phyloP scores from a whole-genome alignment of 2,797 vertebrate genomes.

The Menidia menidia region DNA sequence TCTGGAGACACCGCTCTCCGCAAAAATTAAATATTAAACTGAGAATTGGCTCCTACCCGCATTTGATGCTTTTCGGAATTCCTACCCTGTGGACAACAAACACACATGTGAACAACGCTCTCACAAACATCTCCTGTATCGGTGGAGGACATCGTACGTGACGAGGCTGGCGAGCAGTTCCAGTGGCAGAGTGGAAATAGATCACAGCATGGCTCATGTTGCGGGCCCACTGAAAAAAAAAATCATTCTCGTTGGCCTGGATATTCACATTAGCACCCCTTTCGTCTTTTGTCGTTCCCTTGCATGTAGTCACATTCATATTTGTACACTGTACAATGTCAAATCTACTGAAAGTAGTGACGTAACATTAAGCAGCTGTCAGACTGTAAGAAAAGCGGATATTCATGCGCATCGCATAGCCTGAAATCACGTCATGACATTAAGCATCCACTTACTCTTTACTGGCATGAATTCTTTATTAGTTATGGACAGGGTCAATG shows the following conservation, averaged over 20 bases:
- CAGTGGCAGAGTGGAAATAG: conserved; percentile 47
- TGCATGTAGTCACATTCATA: conserved; percentile 3
- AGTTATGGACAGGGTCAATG: too few relatives aligned
- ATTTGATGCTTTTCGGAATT: conserved; percentile 18
- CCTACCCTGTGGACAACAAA: conserved; percentile 14
- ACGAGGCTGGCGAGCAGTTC: conserved; percentile 9
- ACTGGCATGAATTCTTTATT: too few relatives aligned
- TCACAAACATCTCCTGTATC: conserved; percentile 1
- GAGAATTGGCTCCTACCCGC: conserved; percentile 11
- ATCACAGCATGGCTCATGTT: conserved; percentile 49
- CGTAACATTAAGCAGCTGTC: not conserved
- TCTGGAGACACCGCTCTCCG: conserved; percentile 12
- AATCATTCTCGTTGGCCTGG: conserved; percentile 70
- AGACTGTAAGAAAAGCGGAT: not conserved
- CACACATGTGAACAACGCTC: too few relatives aligned
- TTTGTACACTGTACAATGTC: conserved; percentile 1
- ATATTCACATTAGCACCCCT: conserved; percentile 57
- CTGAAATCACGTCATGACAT: conserved; percentile 9
- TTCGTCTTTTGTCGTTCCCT: conserved; percentile 30
- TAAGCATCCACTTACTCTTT: conserved; percentile 11
- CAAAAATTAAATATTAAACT: conserved; percentile 39
- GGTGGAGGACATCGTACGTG: not conserved
- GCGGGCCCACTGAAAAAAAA: conserved; percentile 25
- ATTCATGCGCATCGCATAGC: not conserved
- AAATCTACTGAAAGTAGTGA: conserved; percentile 5